Percentiles rank a stretch among this genome's conserved stretches.
These are phyloP conservation scores for Brachyhypopomus occidentalis DNA, from an alignment of 2,113 vertebrate genomes.

Conservation along the genomic window DNA sequence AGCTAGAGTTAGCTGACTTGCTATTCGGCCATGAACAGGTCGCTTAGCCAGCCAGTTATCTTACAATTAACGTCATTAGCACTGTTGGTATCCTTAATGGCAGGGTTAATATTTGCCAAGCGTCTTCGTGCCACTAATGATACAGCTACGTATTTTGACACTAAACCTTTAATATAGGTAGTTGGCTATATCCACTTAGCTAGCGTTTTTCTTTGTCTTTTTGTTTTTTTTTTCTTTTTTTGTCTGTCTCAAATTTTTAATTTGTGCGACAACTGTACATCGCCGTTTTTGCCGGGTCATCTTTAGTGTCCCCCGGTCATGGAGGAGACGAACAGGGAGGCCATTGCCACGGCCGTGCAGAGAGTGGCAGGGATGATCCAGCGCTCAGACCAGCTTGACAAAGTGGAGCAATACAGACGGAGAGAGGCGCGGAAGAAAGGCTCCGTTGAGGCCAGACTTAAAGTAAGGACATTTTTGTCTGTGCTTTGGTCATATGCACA, in stretches of 20 bases:
- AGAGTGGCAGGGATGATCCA: conserved; percentile 97
- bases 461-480: conserved; percentile 73
- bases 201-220: background rate
- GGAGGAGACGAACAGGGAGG: conserved; percentile 94
- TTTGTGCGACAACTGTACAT: background rate
- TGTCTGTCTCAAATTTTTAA: background rate
- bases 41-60: no score
- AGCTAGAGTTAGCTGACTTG: no score
- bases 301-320: conserved; percentile 64
- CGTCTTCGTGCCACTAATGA: no score
- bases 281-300: background rate
- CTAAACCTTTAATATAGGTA: no score
- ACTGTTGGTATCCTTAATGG: no score
- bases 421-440: conserved; percentile 97
- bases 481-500: background rate
- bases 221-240: background rate
- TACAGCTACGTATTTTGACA: no score
- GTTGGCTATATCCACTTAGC: background rate
- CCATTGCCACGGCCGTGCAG: conserved; percentile 92
- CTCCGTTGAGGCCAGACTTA: conserved; percentile 93
- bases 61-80: no score
- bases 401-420: conserved; percentile 94
- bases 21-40: no score
- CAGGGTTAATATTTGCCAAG: no score
- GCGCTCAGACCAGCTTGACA: conserved; percentile 95